Conservation (phyloP, 2,888 invertebrate species). For the Scaptomyza flava region DNA sequence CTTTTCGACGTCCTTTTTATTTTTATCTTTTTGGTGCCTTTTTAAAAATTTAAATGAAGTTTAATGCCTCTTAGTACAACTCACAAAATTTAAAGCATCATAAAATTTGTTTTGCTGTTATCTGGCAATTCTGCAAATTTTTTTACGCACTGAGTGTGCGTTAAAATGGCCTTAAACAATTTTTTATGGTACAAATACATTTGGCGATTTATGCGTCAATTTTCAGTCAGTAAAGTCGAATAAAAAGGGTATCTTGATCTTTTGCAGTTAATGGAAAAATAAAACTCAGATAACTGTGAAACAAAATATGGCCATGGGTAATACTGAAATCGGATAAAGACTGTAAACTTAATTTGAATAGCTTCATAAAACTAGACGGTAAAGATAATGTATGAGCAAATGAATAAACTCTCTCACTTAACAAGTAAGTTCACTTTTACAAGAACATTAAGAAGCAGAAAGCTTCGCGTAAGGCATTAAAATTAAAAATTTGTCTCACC, state of each 20-base stretch:
- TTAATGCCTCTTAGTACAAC: conserved; percentile 47
- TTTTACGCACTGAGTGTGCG: conserved; percentile 24
- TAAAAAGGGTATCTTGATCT: background rate
- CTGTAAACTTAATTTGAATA: too few relatives aligned
- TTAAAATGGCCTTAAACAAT: conserved; percentile 32
- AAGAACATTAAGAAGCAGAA: too few relatives aligned
- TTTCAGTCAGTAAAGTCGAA: background rate
- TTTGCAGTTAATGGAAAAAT: background rate
- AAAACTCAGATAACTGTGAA: background rate
- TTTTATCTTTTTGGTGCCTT: conserved; percentile 33
- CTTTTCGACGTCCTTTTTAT: conserved; percentile 17
- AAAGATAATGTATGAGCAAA: too few relatives aligned
- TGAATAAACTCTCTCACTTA: too few relatives aligned
- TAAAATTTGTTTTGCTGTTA: conserved; percentile 57
- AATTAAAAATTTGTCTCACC: conserved; percentile 86
- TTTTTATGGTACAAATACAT: conserved; percentile 8
- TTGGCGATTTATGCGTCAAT: conserved; percentile 5
- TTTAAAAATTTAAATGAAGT: conserved; percentile 73
- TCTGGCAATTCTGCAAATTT: conserved; percentile 46
- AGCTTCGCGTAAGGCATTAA: too few relatives aligned
- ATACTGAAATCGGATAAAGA: too few relatives aligned
- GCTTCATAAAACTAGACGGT: too few relatives aligned
- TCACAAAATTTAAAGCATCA: conserved; percentile 18
- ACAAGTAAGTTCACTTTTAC: too few relatives aligned
- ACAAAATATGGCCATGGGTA: too few relatives aligned